Evolutionary conservation across 2,888 invertebrate species (phyloP).

Genomic region (Gastrophysa polygoni): DNA sequence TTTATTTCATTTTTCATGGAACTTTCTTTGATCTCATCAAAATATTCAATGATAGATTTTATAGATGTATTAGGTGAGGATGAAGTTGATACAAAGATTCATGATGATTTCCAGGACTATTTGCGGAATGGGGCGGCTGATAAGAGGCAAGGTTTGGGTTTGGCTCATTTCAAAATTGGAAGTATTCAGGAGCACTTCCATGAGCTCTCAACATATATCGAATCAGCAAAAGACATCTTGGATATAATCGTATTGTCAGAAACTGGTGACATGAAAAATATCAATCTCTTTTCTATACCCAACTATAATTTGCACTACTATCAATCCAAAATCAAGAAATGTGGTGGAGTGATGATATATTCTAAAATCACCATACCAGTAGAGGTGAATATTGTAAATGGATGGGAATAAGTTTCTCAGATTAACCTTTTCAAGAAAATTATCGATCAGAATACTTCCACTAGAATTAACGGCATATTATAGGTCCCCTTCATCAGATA

Average conservation of each 20-base stretch:
- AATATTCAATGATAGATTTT: slow-evolving; percentile 2
- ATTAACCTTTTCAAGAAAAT: neutral
- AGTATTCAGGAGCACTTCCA: slow-evolving; percentile 1
- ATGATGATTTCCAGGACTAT: slow-evolving; percentile 5
- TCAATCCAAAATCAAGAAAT: slow-evolving; percentile 4
- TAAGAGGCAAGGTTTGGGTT: slow-evolving; percentile 1
- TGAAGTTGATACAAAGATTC: slow-evolving; percentile 11
- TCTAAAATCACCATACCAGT: neutral
- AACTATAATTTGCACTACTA: slow-evolving; percentile 8
- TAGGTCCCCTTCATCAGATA: too few relatives aligned
- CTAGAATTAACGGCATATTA: too few relatives aligned
- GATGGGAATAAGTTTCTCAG: slow-evolving; percentile 5
- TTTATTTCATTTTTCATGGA: neutral
- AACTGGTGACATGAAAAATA: neutral
- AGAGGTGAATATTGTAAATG: neutral
- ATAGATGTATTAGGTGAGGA: slow-evolving; percentile 3
- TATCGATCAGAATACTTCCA: neutral
- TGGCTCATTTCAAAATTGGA: slow-evolving; percentile 5
- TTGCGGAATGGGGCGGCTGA: neutral
- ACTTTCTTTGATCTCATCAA: neutral
- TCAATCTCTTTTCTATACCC: too few relatives aligned
- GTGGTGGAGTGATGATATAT: slow-evolving; percentile 5
- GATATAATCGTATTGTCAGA: slow-evolving; percentile 9
- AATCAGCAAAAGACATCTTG: slow-evolving; percentile 4
- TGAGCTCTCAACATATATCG: neutral